phyloP scores from a whole-genome alignment of 2,113 vertebrate genomes.

The Grammomys surdaster region DNA sequence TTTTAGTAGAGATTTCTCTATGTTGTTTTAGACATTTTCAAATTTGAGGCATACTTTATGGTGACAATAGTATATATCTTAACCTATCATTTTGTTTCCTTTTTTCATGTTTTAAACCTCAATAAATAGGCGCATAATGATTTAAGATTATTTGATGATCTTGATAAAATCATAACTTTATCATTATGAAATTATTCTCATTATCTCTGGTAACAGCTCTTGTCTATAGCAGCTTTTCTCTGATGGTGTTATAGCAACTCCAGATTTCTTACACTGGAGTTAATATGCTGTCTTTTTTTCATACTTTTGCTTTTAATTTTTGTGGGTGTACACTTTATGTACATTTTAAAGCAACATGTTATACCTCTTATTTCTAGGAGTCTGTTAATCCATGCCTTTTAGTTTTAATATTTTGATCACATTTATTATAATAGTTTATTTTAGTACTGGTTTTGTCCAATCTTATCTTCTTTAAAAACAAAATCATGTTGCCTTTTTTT shows the following conservation, averaged over 20 bases:
- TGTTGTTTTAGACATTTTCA: background rate
- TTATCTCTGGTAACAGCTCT: background rate
- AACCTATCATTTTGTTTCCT: background rate
- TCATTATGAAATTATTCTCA: background rate
- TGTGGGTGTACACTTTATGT: background rate
- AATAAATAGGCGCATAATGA: background rate
- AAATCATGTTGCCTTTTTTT: too few relatives aligned
- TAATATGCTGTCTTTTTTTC: background rate
- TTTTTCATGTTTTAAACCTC: background rate
- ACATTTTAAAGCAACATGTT: background rate
- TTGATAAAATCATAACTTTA: background rate
- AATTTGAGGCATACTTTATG: background rate
- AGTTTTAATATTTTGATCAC: background rate
- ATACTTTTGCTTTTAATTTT: too few relatives aligned
- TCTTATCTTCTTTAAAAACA: background rate
- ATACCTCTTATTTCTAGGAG: background rate
- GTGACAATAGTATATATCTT: background rate
- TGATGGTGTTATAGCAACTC: background rate
- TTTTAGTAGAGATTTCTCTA: background rate
- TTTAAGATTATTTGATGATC: background rate
- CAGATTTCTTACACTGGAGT: background rate
- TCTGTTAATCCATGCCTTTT: background rate
- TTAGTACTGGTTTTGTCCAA: background rate
- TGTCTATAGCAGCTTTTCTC: background rate
- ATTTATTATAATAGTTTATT: slow-evolving; percentile 36